A percentile compares a stretch with the other conserved stretches of the same genome.
Evolutionary conservation across 37 sponge, comb jelly and placozoan species (phyloP).

Genomic region (Haliclona indistincta): DNA sequence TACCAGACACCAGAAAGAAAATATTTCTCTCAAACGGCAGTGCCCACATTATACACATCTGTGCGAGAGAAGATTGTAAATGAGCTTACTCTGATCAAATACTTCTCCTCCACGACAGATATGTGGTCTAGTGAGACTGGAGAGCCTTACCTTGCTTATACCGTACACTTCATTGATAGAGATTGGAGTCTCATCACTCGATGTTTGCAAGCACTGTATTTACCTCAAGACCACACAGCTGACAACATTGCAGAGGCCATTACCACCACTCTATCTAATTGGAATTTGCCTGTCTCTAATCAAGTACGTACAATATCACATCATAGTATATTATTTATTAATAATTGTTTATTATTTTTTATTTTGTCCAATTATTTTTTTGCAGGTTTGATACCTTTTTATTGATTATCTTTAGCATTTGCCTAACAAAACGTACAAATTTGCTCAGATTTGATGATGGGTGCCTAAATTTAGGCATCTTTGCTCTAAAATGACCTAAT

Average conservation of each 20-base stretch:
- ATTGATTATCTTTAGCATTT: too few species aligned
- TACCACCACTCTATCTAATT: neutral
- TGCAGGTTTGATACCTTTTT: too few species aligned
- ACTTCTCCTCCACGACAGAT: conserved; percentile 39
- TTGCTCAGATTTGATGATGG: too few species aligned
- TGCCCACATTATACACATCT: neutral
- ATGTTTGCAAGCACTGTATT: conserved; percentile 23
- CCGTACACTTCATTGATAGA: conserved; percentile 24
- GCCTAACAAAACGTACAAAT: too few species aligned
- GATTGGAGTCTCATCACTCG: conserved; percentile 12
- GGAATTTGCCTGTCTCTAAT: conserved; percentile 1
- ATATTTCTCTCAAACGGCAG: neutral
- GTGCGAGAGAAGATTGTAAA: neutral
- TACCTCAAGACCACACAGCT: conserved; percentile 42
- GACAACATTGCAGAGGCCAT: conserved; percentile 27
- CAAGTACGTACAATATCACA: too few species aligned
- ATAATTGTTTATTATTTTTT: too few species aligned
- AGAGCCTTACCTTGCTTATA: conserved; percentile 37
- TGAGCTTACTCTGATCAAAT: conserved; percentile 1
- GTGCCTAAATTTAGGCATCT: too few species aligned
- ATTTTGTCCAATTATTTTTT: too few species aligned
- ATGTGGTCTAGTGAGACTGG: conserved; percentile 32
- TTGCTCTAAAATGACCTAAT: too few species aligned
- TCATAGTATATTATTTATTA: too few species aligned
- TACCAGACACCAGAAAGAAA: neutral